Evolutionary conservation across 2,888 invertebrate species (phyloP), one percentile per base, ranked within the genome.

Genomic region (Chrysodeixis includens): DNA sequence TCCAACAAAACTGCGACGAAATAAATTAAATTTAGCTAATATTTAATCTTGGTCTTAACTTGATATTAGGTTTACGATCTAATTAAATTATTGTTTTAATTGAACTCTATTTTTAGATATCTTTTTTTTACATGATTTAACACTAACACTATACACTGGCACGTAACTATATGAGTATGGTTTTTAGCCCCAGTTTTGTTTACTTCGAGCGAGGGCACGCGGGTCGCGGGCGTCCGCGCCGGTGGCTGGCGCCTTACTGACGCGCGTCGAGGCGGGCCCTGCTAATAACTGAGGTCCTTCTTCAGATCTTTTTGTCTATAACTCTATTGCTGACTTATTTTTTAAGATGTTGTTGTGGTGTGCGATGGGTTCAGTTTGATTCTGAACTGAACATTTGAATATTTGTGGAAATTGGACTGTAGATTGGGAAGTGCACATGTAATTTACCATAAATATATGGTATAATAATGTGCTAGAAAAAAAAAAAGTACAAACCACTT

Each of bases 221-320:
- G 40, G 30, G 58, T 79, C 79, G 65, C 86, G 85, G 71, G 80
- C 59, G 67, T 62, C 69, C 69, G 60, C 61, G 60, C 58, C 74
- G 71, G 72, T 65, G 81, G 69, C 75, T 82, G 86, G 88, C 89
- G 89, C 75, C 87, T 74, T 60, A 90, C 90, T 90, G 90, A 78
- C 88, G 86, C 70, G 55, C 64, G 67, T 66, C 69, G 70, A 76
- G 74, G 68, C 66, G 69, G 69, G 69, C 69, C 74, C 70, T 71
- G 60, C 76, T 62, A 69, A 69, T 69, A 78, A 60, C 62, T 54
- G 71, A 78, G 76, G 81, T 71, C 76, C 81, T 81, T 80, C 71
- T 56, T 71, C 68, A 65, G 78, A 78, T 79, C 76, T 79, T 81
- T 70, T 68, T 73, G 71, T 78, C 67, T 78, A 67, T 61, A 56